Evolutionary conservation across 1,140 invertebrate genomes (phyloP).

Genomic region (Eciton burchellii): DNA sequence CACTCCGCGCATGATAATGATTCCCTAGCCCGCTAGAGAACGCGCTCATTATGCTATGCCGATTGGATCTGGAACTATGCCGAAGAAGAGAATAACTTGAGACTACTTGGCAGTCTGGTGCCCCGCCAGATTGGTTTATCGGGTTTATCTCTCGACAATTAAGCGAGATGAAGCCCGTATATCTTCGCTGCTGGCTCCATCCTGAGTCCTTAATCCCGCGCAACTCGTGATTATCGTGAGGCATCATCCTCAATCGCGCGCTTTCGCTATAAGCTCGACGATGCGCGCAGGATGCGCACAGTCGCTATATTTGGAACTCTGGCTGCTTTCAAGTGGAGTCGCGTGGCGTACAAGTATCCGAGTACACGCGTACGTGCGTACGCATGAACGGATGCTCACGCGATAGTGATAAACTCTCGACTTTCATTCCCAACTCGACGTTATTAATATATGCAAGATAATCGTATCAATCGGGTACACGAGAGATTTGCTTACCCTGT

Average conservation of each 20-base stretch:
- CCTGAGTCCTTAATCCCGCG: not conserved
- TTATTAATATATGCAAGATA: slow-evolving; percentile 35
- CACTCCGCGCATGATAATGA: too few species aligned
- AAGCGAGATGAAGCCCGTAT: not conserved
- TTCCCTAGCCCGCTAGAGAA: too few species aligned
- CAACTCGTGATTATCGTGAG: not conserved
- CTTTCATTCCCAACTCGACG: not conserved
- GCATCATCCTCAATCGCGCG: slow-evolving; percentile 23
- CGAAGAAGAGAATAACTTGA: not conserved
- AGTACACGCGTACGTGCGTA: slow-evolving; percentile 13
- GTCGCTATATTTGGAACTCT: slow-evolving; percentile 73
- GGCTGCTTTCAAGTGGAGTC: slow-evolving; percentile 65
- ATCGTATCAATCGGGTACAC: not conserved
- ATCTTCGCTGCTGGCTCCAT: not conserved
- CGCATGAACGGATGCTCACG: not conserved
- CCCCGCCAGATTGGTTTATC: not conserved
- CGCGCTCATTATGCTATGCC: too few species aligned
- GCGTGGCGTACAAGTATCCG: slow-evolving; percentile 68
- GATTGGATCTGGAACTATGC: too few species aligned
- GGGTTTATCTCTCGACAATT: not conserved
- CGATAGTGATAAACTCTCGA: not conserved
- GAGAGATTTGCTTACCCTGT: not conserved
- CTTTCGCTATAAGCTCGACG: not conserved
- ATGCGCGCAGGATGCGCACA: not conserved
- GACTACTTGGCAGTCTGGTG: not conserved